phyloP scores from a whole-genome alignment of 2,888 invertebrate species.

The Carpatolechia fugitivella region DNA sequence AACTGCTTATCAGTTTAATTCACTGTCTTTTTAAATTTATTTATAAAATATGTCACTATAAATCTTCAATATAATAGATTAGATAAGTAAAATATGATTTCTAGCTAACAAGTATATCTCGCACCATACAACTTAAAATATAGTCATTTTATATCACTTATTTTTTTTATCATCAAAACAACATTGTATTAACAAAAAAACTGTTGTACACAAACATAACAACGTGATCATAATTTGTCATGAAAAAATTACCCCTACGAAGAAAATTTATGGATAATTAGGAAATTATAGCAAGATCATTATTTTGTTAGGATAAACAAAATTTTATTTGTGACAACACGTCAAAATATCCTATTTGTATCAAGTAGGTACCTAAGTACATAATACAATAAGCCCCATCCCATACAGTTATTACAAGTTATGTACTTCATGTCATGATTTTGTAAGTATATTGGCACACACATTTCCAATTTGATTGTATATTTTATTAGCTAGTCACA shows the following conservation, averaged over 20 bases:
- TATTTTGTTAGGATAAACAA: too few species aligned
- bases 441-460: conserved; percentile 48
- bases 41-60: conserved; percentile 29
- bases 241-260: not conserved
- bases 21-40: conserved; percentile 39
- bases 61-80: conserved; percentile 12
- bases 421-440: conserved; percentile 12
- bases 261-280: not conserved
- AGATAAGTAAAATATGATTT: conserved; percentile 2
- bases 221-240: conserved; percentile 18
- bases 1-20: conserved; percentile 56
- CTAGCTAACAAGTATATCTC: conserved; percentile 16
- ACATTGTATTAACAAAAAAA: conserved; percentile 2
- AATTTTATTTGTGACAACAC: not conserved
- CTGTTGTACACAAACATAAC: conserved; percentile 29
- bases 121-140: conserved; percentile 18
- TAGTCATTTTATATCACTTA: conserved; percentile 11
- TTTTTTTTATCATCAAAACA: conserved; percentile 7
- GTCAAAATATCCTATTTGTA: not conserved
- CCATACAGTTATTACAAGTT: not conserved
- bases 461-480: conserved; percentile 41
- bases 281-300: too few species aligned
- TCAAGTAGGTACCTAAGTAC: not conserved
- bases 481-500: not conserved
- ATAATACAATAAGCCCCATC: too few species aligned